Conservation (phyloP, 2,797 vertebrate genomes). For the Coregonus suidteri region DNA sequence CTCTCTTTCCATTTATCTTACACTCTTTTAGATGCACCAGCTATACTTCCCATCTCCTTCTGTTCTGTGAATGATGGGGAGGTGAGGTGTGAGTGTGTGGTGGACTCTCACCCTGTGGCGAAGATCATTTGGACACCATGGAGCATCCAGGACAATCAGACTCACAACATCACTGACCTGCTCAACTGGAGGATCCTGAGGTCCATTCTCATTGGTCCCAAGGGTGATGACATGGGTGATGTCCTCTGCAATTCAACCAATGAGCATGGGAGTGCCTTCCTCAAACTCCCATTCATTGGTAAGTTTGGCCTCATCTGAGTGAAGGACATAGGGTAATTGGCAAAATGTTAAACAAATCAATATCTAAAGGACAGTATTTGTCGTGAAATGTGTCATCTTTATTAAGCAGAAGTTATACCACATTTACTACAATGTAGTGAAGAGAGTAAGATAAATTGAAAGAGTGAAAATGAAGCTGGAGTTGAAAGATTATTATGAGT, state of each 20-base stretch:
- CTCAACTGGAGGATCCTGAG: slow-evolving; percentile 4
- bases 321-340: too few species aligned
- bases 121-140: slow-evolving; percentile 17
- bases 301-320: not conserved
- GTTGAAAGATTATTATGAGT: too few species aligned
- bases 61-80: not conserved
- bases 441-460: too few species aligned
- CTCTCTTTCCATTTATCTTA: not conserved
- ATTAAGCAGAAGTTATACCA: too few species aligned
- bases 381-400: too few species aligned
- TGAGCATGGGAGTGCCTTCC: slow-evolving; percentile 8
- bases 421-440: too few species aligned
- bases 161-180: not conserved
- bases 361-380: too few species aligned
- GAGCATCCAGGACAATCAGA: not conserved
- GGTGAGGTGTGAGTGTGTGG: slow-evolving; percentile 31
- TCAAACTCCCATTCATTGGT: slow-evolving; percentile 5
- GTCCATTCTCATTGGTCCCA: slow-evolving; percentile 6
- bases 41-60: slow-evolving; percentile 16
- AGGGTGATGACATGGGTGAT: not conserved
- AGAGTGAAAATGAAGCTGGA: too few species aligned
- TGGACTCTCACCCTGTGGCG: slow-evolving; percentile 22
- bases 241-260: slow-evolving; percentile 26
- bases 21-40: slow-evolving; percentile 22
- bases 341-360: too few species aligned